Evolutionary conservation across 2,797 vertebrate species (phyloP), one percentile per base, ranked within the genome.

Genomic region (Chrosomus eos): DNA sequence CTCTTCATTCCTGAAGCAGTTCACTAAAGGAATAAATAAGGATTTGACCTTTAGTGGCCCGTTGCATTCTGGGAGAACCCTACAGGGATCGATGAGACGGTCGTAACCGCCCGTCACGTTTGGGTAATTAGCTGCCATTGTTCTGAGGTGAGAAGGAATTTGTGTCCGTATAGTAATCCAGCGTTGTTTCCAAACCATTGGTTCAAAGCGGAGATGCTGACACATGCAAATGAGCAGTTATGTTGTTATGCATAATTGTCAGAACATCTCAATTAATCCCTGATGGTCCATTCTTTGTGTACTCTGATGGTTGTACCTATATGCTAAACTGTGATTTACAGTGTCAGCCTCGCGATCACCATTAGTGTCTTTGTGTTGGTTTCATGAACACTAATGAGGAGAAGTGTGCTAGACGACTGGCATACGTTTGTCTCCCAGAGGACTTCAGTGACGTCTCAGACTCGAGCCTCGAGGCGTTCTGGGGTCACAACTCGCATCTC

Each of bases 391-490:
- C 36, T 84, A 81, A 81, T 60, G 87, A 85, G 82, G 38, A 18
- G 43, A 53, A 55, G 31, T 68, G 38, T 31, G 40, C 66, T 66
- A 88, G 84, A 79, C 43, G 66, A 48, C 72, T 86, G 45, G n/a
- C 58, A 70, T 40, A 53, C 53, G 36, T 33, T 66, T 19, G 55
- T 66, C 83, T 77, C 82, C 40, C 51, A 80, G 87, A 90, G 89
- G 77, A 43, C 78, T 48, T 78, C 70, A 13, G 45, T 85, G 31
- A 80, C 82, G 86, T 4, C 89, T 88, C 83, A 16, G 16, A 75
- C 79, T 82, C 81, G 26, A 86, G 83, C 66, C 88, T 85, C 81
- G 64, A 86, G 89, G 87, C 43, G 26, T 64, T 81, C 87, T 89
- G 85, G 8, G 67, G 67, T 64, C 23, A 36, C 45, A 72, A 68